Base-by-base conservation (phyloP, 2,888 invertebrate genomes). In the Exocentrus adspersus region DNA sequence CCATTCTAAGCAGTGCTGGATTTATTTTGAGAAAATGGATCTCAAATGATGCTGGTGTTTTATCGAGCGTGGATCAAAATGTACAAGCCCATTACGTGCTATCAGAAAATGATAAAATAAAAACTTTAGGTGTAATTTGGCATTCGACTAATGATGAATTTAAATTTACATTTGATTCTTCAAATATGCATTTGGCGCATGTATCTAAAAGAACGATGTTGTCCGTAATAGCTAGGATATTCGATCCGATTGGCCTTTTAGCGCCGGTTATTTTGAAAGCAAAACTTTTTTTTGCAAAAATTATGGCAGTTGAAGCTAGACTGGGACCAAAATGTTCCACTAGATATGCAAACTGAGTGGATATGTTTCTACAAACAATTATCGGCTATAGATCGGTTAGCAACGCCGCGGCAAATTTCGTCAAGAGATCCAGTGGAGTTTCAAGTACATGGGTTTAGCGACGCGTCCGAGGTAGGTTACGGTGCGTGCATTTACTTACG, bases 21-120 rank as follows among this genome's bases (percentile, higher is more conserved):
- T 58, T 48, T n/a, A 12, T 41, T n/a, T 21, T 58, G 20, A 48
- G 50, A 50, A 58, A 58, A 28, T 58, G 58, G 60, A 52, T 42
- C 20, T 60, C 60, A 14, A 52, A 52, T 12, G 46, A 46, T 1
- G 2, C 21, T 7, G 12, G 1, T 21, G 21, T 46, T 2, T 46
- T 46, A 46, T n/a, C 7, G 24, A 46, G 12, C 10, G 12, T 6
- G 7, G 21, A 46, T 20, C 6, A n/a, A 46, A n/a, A 24, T 7
- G 46, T 12, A 2, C 46, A 20, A 21, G 20, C 20, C 2, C 46
- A 46, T 12, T 46, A 46, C 24, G 10, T 46, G 24, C 19, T 52
- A 14, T 43, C 51, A 17, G 16, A 28, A 19, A 19, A 5, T 4
- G 45, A 51, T 30, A 30, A 37, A 28, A 41, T 24, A 43, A 59